phyloP scores from a whole-genome alignment of 23 tunicate genomes.

The Trididemnum nubilum region DNA sequence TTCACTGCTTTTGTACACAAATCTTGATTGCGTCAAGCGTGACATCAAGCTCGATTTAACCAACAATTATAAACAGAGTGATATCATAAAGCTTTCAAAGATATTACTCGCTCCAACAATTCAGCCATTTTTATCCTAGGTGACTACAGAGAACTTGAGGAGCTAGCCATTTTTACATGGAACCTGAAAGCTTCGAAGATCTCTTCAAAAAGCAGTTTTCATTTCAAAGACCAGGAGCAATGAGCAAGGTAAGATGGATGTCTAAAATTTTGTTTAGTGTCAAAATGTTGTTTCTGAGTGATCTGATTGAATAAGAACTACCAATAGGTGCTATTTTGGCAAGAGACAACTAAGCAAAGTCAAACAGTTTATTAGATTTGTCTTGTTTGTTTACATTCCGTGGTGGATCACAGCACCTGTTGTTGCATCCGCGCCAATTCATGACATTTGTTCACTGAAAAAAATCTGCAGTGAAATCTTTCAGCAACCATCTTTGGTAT shows the following conservation, averaged over 20 bases:
- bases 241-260: neutral
- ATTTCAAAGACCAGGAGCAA: slow-evolving; percentile 2
- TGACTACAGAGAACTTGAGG: neutral
- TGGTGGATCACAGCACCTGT: slow-evolving; percentile 3
- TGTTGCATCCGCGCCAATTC: neutral
- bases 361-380: neutral
- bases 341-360: neutral
- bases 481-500: neutral
- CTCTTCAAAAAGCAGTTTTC: no score
- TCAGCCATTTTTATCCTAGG: neutral
- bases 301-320: neutral
- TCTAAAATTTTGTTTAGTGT: neutral
- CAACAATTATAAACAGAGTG: neutral
- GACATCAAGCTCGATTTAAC: neutral
- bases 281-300: neutral
- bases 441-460: neutral
- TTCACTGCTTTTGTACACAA: neutral
- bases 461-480: neutral
- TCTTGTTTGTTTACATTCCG: neutral
- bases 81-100: neutral
- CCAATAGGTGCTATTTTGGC: neutral
- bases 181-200: no score
- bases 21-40: neutral
- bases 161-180: no score
- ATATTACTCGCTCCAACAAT: neutral